Evolutionary conservation across 2,113 vertebrate species (phyloP).

Genomic region (Cyprinodon variegatus): DNA sequence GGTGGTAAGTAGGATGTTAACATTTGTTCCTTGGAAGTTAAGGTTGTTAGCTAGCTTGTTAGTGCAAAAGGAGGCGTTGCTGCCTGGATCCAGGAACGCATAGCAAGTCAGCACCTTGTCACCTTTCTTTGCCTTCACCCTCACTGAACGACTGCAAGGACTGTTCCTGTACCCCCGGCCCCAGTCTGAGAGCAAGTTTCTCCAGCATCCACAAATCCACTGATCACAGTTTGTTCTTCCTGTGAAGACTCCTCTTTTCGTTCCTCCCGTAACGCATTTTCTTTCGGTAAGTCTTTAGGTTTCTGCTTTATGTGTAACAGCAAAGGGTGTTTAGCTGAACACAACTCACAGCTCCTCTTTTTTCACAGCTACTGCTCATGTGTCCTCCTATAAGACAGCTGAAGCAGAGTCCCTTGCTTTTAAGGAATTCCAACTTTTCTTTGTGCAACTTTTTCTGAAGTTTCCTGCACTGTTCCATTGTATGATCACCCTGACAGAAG

Average conservation of each 20-base stretch:
- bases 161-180: neutral
- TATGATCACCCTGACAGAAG: no score
- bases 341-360: no score
- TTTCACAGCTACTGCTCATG: neutral
- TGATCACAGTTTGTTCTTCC: no score
- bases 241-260: no score
- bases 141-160: neutral
- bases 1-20: no score
- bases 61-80: neutral
- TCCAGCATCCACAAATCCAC: neutral
- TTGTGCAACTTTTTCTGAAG: no score
- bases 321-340: neutral
- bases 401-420: no score
- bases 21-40: no score
- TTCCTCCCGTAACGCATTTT: neutral
- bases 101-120: neutral
- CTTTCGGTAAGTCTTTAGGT: neutral
- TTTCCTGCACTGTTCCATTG: neutral
- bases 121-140: neutral
- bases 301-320: neutral
- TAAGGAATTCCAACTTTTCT: no score
- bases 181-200: neutral
- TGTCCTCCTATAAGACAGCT: no score
- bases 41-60: neutral
- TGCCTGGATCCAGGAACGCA: neutral